Percentiles rank a stretch among this genome's conserved stretches.
Evolutionary conservation across 30 jellyfish, hydroid and myxozoan species (phyloP).

Genomic region (Mastigias papua): DNA sequence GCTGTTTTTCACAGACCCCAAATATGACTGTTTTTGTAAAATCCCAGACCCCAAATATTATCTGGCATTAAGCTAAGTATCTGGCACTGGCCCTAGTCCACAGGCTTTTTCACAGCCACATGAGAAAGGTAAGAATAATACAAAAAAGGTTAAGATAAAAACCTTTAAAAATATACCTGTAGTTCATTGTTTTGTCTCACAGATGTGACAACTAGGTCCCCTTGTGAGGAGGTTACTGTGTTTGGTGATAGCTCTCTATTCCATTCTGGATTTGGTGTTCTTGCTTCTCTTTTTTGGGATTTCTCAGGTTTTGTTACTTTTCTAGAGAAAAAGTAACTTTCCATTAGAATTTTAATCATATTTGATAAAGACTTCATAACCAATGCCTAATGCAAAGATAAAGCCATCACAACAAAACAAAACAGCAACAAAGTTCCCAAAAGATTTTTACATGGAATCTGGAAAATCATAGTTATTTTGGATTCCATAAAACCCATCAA

Average conservation of each 20-base stretch:
- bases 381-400: no score
- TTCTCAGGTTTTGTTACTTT: background rate
- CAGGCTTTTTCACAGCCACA: background rate
- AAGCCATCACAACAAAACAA: no score
- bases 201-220: constrained; percentile 56
- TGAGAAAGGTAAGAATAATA: background rate
- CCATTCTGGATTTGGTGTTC: constrained; percentile 52
- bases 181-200: constrained; percentile 48
- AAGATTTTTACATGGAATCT: no score
- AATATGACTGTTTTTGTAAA: no score
- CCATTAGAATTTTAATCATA: background rate
- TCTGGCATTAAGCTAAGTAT: no score
- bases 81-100: no score
- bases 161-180: constrained; percentile 2
- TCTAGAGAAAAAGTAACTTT: background rate
- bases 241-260: constrained; percentile 13
- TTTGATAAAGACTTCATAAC: no score
- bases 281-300: background rate
- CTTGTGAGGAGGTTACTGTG: constrained; percentile 27
- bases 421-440: no score
- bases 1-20: no score
- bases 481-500: no score
- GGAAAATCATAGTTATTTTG: no score
- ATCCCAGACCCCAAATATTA: no score
- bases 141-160: background rate